These are phyloP conservation scores for Pseudorhombus dupliciocellatus DNA, from an alignment of 2,113 vertebrate species.

Conservation along the genomic window DNA sequence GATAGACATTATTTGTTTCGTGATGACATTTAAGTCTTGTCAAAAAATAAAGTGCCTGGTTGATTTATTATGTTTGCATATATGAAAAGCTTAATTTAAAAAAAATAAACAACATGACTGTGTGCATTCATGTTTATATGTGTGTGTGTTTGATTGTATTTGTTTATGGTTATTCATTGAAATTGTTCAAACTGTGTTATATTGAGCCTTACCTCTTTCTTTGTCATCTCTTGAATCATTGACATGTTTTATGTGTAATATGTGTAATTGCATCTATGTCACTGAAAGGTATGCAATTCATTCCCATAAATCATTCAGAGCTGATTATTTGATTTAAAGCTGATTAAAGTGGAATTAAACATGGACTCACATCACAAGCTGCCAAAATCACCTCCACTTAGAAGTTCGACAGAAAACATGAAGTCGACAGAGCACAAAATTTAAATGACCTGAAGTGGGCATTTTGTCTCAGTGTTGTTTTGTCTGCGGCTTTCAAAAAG, in stretches of 20 bases:
- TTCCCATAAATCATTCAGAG: no score
- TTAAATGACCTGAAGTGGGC: neutral
- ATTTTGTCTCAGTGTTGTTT: slow-evolving; percentile 2
- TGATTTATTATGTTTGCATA: neutral
- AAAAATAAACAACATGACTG: neutral
- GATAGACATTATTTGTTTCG: no score
- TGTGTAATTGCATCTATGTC: no score
- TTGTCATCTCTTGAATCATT: no score
- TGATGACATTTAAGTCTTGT: no score
- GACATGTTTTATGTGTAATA: no score
- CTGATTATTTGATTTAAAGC: no score
- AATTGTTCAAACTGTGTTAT: no score
- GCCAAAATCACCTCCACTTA: neutral
- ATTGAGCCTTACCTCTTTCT: no score
- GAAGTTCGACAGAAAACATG: neutral
- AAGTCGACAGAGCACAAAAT: neutral
- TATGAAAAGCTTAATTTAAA: neutral
- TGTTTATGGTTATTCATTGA: neutral
- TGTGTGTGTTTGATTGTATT: neutral
- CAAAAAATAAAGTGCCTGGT: no score
- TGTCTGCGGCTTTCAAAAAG: slow-evolving; percentile 11
- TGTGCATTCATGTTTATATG: no score
- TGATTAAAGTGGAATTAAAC: neutral
- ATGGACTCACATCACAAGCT: neutral
- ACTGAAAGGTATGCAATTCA: no score